Evolutionary conservation across 2,888 invertebrate genomes (phyloP), one percentile per base, ranked within the genome.

Genomic region (Petrolisthes manimaculis): DNA sequence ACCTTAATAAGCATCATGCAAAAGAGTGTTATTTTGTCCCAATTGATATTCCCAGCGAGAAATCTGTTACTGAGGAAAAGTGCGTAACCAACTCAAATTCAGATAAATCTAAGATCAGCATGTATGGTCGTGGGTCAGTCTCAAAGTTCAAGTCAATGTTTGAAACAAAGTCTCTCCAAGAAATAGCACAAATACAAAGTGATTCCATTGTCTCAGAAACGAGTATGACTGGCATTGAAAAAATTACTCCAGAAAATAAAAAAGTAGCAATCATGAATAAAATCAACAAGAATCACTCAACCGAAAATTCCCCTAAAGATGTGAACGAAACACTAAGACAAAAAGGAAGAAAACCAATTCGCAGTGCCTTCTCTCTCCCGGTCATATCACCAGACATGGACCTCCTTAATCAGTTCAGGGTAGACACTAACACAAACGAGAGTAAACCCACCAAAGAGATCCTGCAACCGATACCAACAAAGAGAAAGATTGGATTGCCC

Each of bases 361-460:
- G n/a, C 18, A 54, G 51, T 24, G 61, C 67, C 24, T 67, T 54
- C 24, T 53, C 21, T 54, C 51, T 55, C 6, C 88, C 88, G 56
- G n/a, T 86, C 12, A 84, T 88, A 84, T 80, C 80, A 4, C 88
- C 88, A 9, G 80, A 88, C 54, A 84, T 84, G 75, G 51, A 56
- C 67, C 54, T 84, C 14, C 75, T 88, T 9, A 84, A 84, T 55
- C 84, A 88, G 67, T 74, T 56, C 53, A 78, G 88, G 75, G 74
- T 88, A n/a, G 80, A 88, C 37, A 56, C 69, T 12, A 14, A 54
- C 4, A 8, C 53, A 5, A 78, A 37, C 37, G 51, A 61, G 9
- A 8, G 5, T 51, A 82, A 82, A 61, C 21, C 80, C 80, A n/a
- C 14, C 51, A 37, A 74, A 56, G 80, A 12, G 21, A 8, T 5